phyloP scores from a whole-genome alignment of 2,797 vertebrate genomes.

The Spea hammondii region DNA sequence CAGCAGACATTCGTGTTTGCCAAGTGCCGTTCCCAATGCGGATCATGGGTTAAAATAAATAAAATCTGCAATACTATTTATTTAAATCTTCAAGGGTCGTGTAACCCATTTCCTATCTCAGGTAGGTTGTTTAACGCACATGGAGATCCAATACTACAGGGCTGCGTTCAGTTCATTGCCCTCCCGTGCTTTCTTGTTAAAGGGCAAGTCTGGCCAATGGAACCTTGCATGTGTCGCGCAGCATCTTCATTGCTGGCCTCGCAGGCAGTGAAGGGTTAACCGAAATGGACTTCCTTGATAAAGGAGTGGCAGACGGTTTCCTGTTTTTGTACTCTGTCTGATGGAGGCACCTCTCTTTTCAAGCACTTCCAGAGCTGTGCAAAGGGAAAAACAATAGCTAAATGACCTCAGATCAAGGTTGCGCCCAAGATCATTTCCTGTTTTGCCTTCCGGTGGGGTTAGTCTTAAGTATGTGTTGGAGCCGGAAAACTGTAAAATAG shows the following conservation, averaged over 20 bases:
- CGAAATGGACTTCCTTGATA: conserved; percentile 54
- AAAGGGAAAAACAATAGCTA: conserved; percentile 62
- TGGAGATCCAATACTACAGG: too few relatives aligned
- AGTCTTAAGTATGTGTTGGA: conserved; percentile 10
- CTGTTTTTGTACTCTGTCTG: conserved; percentile 66
- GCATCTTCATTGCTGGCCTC: background rate
- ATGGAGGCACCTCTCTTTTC: conserved; percentile 58
- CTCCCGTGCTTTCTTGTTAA: too few relatives aligned
- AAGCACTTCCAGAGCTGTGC: conserved; percentile 64
- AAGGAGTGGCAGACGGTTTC: conserved; percentile 66
- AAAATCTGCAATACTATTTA: too few relatives aligned
- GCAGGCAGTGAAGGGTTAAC: conserved; percentile 24
- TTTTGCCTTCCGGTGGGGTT: conserved; percentile 56
- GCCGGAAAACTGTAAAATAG: background rate
- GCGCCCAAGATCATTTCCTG: conserved; percentile 67
- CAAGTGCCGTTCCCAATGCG: too few relatives aligned
- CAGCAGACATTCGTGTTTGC: too few relatives aligned
- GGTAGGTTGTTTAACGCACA: too few relatives aligned
- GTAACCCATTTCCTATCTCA: too few relatives aligned
- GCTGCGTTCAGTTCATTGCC: too few relatives aligned
- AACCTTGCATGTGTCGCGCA: too few relatives aligned
- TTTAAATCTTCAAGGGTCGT: too few relatives aligned
- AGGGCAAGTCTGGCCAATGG: too few relatives aligned
- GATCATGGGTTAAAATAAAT: too few relatives aligned
- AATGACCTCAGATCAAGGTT: conserved; percentile 62